Conservation (phyloP, 2,888 invertebrate species). For the Congeria kusceri region DNA sequence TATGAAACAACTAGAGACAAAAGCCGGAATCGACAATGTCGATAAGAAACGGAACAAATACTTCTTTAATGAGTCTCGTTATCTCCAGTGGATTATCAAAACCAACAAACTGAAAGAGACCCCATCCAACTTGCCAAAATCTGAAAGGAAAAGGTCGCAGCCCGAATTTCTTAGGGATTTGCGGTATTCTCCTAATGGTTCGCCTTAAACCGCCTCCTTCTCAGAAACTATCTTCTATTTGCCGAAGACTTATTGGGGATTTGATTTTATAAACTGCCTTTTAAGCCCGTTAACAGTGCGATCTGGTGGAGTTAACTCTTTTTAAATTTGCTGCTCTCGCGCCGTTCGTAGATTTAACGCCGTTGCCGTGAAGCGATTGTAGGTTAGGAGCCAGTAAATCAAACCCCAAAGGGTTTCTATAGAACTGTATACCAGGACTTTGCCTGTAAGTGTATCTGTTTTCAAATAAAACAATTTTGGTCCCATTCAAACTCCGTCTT, state of each 20-base stretch:
- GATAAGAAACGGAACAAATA: constrained; percentile 11
- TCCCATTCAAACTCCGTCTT: no score
- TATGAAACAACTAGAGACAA: no score
- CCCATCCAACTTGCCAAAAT: constrained; percentile 10
- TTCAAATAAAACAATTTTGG: no score
- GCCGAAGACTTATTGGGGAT: constrained; percentile 5
- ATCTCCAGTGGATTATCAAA: constrained; percentile 37
- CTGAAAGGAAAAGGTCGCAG: constrained; percentile 14
- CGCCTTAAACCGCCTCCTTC: constrained; percentile 14
- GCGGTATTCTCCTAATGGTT: constrained; percentile 23
- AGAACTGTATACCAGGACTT: no score
- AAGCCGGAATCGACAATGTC: no score
- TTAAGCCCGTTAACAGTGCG: background rate
- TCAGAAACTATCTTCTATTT: constrained; percentile 26
- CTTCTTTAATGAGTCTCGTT: constrained; percentile 27
- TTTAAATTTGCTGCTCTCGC: no score
- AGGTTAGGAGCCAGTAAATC: no score
- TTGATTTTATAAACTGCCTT: constrained; percentile 24
- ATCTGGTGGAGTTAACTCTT: no score
- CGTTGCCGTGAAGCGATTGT: no score
- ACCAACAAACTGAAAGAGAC: constrained; percentile 17
- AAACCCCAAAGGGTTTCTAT: no score
- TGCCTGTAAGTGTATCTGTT: no score
- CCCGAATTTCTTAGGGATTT: constrained; percentile 26
- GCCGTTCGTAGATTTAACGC: no score